phyloP scores from a whole-genome alignment of 23 tunicate species.

The Styela clava region DNA sequence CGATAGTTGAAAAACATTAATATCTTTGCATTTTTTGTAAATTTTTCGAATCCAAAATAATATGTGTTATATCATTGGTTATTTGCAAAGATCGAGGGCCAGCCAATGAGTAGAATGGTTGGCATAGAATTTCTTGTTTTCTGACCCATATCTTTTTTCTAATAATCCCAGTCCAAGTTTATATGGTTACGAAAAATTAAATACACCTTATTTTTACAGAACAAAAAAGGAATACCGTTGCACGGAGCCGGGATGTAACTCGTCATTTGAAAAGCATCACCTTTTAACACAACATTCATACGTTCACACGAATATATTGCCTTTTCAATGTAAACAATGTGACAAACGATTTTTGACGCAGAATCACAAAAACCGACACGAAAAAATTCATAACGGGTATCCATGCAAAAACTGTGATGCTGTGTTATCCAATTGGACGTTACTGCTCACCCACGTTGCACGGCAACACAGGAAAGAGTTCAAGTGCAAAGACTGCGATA shows the following conservation, averaged over 20 bases:
- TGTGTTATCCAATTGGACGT: conserved; percentile 45
- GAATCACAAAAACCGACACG: conserved; percentile 11
- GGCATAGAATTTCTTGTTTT: too few species aligned
- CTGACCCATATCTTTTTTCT: too few species aligned
- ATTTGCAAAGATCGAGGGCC: too few species aligned
- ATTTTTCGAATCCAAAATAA: too few species aligned
- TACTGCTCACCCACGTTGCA: conserved; percentile 31
- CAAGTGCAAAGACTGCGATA: conserved; percentile 47
- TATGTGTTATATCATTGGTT: too few species aligned
- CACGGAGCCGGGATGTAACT: conserved; percentile 34
- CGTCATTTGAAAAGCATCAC: conserved; percentile 65
- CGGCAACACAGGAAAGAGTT: conserved; percentile 31
- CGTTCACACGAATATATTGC: conserved; percentile 53
- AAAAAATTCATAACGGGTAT: conserved; percentile 59
- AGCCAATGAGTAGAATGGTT: too few species aligned
- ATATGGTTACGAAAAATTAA: too few species aligned
- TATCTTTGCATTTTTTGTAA: too few species aligned
- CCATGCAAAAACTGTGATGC: conserved; percentile 34
- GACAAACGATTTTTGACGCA: conserved; percentile 15
- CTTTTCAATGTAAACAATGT: conserved; percentile 19
- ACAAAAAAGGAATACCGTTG: conserved; percentile 31
- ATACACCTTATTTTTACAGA: too few species aligned
- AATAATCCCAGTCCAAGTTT: too few species aligned
- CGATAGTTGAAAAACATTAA: too few species aligned
- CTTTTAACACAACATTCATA: conserved; percentile 53